Evolutionary conservation across 2,888 invertebrate species (phyloP).

Genomic region (Shargacucullia verbasci): DNA sequence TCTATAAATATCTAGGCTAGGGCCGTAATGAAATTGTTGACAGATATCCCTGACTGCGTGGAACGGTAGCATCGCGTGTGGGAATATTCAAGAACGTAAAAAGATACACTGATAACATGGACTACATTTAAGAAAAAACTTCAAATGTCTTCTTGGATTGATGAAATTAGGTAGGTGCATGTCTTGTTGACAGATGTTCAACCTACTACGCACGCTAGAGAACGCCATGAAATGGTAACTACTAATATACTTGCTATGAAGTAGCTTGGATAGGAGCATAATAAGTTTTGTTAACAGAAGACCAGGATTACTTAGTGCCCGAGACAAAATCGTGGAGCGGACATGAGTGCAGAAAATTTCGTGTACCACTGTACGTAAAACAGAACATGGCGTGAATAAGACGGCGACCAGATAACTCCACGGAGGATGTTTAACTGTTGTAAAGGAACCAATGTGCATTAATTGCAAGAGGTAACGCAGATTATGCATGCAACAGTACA

Average conservation of each 20-base stretch:
- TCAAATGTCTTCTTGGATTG: no score
- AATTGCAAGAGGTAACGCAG: no score
- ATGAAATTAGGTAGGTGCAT: conserved; percentile 10
- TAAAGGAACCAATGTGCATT: no score
- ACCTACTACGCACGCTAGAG: neutral
- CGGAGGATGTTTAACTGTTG: no score
- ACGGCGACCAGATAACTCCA: no score
- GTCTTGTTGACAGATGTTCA: conserved; percentile 43
- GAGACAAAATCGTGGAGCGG: neutral
- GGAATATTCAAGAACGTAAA: no score
- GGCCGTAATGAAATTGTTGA: conserved; percentile 12
- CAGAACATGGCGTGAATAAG: no score
- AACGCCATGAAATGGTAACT: conserved; percentile 10
- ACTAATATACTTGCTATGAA: neutral
- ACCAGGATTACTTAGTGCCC: neutral
- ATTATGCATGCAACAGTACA: no score
- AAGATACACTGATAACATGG: no score
- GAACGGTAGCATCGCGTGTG: no score
- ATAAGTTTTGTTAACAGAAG: conserved; percentile 2
- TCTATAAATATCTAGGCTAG: conserved; percentile 1
- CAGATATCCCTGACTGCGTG: neutral
- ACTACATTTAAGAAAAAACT: no score
- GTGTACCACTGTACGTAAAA: no score
- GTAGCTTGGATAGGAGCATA: conserved; percentile 4
- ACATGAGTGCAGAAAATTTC: neutral